Base-by-base conservation (phyloP, 53 echinoderm and acorn worm genomes). In the Patiria pectinifera region DNA sequence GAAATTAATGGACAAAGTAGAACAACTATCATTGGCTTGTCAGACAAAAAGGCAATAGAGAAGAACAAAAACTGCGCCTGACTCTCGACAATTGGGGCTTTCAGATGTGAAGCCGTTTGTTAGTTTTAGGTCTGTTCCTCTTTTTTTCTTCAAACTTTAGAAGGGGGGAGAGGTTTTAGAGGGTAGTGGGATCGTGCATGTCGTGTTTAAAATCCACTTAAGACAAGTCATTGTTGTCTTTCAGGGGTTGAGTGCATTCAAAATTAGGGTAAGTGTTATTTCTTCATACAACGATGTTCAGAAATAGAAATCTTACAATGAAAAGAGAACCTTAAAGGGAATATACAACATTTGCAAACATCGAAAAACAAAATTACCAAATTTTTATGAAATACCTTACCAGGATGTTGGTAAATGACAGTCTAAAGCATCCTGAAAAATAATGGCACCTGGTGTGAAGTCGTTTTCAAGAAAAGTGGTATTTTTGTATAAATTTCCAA, bases 71-170 rank as follows among this genome's bases (percentile, higher is more conserved):
- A 46, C 80, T 79, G 15, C 16, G 80, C 5, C 80, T 79, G 47
- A 3, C 48, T 79, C 80, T 79, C 48, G 8, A 79, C 80, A 79
- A 79, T 79, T 79, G 19, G 80, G 80, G 80, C 46, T 74, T 74
- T 74, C 53, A 8, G 24, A 74, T 8, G 18, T 23, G n/a, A n/a
- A 24, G 21, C 22, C n/a, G 53, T 53, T 19, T 79, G 80, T 79
- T 79, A 79, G 80, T 46, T 46, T 79, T 46, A 13, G 47, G 47
- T 79, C 80, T 79, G 13, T 46, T 1, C 19, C 4, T 3, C 5
- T 46, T 6, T 25, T 26, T 79, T 46, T 47, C 13, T 19, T 79
- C 19, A 46, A 79, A 3, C 3, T 79, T 79, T 46, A 47, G 25
- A 79, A 22, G 80, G 80, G 80, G 10, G 0, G 0, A 26, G 45